Conservation (phyloP, 2,797 vertebrate genomes). For the Diceros bicornis region DNA sequence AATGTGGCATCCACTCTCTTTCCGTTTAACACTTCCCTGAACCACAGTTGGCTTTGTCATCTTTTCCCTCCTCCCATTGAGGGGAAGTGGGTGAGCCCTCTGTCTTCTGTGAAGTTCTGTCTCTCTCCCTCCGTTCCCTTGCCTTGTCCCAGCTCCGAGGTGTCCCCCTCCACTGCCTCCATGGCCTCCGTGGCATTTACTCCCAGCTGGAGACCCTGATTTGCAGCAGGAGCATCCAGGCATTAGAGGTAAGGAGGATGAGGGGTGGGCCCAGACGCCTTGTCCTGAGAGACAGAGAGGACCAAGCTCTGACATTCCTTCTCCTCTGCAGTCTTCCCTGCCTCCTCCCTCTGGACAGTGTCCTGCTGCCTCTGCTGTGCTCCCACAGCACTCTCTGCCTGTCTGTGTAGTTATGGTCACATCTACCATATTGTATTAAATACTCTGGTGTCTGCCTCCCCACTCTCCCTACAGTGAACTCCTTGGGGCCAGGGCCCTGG, state of each 20-base stretch:
- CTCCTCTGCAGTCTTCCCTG: not conserved
- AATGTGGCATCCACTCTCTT: not conserved
- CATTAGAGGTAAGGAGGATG: slow-evolving; percentile 92
- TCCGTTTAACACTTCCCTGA: not conserved
- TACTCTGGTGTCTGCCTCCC: not conserved
- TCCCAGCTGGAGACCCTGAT: slow-evolving; percentile 96
- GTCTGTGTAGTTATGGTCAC: not conserved
- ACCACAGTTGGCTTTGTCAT: not conserved
- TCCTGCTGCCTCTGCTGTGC: not conserved
- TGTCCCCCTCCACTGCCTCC: slow-evolving; percentile 95
- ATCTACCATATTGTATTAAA: accelerated
- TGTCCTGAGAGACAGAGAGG: not conserved
- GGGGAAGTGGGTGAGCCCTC: not conserved
- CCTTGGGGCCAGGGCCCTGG: not conserved
- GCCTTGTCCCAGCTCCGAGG: slow-evolving; percentile 92
- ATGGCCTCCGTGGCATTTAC: slow-evolving; percentile 95
- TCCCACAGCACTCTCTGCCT: not conserved
- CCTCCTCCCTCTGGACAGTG: not conserved
- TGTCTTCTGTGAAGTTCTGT: slow-evolving; percentile 47
- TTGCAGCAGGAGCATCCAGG: slow-evolving; percentile 95
- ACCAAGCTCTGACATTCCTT: not conserved
- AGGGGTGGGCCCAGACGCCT: too few species aligned
- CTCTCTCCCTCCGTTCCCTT: slow-evolving; percentile 9
- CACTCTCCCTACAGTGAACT: not conserved
- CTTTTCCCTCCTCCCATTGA: not conserved